Evolutionary conservation across 2,797 vertebrate species (phyloP), one percentile per base, ranked within the genome.

Genomic region (Neoniphon sammara): DNA sequence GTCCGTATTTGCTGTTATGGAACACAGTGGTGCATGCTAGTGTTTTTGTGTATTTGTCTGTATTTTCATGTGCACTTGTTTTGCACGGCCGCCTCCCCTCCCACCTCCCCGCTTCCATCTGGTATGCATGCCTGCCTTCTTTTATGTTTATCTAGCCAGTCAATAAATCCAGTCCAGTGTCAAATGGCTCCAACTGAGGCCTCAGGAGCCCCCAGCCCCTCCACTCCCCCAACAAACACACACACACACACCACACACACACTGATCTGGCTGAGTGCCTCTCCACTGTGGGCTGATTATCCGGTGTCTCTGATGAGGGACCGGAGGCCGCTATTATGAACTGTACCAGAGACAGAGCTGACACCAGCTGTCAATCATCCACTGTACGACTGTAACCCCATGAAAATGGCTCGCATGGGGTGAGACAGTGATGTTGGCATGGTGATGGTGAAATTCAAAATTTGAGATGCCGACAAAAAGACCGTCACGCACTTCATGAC

Each of bases 291-390:
- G 34, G 69, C 57, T 7, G 58, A 79, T 88, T 89, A 77, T 89
- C 85, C 78, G 70, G 77, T 7, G 31, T 74, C 85, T 83, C 74
- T 87, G 85, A 87, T 75, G 83, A 86, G 80, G 56, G 69, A 84
- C 70, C 23, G n/a, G 69, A 81, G 85, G 82, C 81, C 66, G 76
- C 87, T 82, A 84, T 88, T 73, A 71, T 75, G 55, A 86, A 66
- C 74, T 39, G 70, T 46, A 63, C 55, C 77, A 70, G 70, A 82
- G 82, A 72, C 50, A 9, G 80, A 78, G 31, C 64, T 71, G 71
- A 88, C 79, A 81, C 60, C 61, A 85, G 82, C 81, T 91, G 88
- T 88, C 88, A 80, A 39, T 91, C 83, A 90, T 2, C 21, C 53
- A 55, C 23, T 52, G 75, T 5, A 7, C 5, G 31, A 34, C 61